Conservation (phyloP, 2,113 vertebrate species). For the Lichenostomus cassidix region DNA sequence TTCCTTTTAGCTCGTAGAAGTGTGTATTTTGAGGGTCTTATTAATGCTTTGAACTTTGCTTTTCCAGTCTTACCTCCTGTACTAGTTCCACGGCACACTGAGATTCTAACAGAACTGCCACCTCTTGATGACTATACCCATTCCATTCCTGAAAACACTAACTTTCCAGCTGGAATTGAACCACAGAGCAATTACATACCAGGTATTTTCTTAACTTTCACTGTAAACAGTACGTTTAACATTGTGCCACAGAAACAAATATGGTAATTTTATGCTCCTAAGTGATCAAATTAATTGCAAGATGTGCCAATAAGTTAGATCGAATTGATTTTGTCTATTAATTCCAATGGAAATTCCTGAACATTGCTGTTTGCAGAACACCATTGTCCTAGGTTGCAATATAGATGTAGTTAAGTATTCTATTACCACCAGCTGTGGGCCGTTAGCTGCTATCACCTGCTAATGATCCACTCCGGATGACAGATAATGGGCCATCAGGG, state of each 20-base stretch:
- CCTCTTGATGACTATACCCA: slow-evolving; percentile 94
- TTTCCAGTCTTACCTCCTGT: slow-evolving; percentile 90
- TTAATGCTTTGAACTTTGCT: neutral
- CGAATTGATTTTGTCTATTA: neutral
- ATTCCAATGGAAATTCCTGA: neutral
- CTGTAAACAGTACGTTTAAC: neutral
- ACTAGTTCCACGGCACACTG: slow-evolving; percentile 92
- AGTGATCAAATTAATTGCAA: neutral
- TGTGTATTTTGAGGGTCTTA: neutral
- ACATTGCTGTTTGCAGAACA: neutral
- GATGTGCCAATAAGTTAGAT: neutral
- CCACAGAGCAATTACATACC: slow-evolving; percentile 98
- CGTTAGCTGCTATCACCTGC: too few species aligned
- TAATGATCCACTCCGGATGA: too few species aligned
- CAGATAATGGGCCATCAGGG: too few species aligned
- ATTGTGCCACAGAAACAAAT: neutral
- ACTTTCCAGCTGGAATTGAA: slow-evolving; percentile 94
- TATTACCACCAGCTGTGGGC: too few species aligned
- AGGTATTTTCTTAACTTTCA: slow-evolving; percentile 75
- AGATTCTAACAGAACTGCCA: slow-evolving; percentile 93
- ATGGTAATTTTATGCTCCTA: neutral
- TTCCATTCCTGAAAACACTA: slow-evolving; percentile 98
- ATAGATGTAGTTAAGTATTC: too few species aligned
- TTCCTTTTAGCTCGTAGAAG: neutral
- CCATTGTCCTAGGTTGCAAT: too few species aligned